Evolutionary conservation across 2,888 invertebrate genomes (phyloP).

Genomic region (Cerastis leucographa): DNA sequence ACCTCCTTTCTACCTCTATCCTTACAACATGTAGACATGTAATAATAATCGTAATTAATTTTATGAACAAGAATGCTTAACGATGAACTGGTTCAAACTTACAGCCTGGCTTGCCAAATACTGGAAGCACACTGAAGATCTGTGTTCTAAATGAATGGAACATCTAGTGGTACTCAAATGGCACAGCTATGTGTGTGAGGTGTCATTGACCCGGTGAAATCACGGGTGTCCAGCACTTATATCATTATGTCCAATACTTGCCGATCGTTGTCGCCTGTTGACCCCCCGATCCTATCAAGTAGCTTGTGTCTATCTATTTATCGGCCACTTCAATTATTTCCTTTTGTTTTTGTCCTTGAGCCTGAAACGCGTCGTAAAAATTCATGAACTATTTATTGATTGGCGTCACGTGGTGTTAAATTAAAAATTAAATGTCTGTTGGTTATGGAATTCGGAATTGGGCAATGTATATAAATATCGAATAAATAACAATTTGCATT

Average conservation of each 20-base stretch:
- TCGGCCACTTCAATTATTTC: constrained; percentile 82
- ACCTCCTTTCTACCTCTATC: too few relatives aligned
- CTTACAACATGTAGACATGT: constrained; percentile 18
- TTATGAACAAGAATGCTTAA: constrained; percentile 25
- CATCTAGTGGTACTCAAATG: constrained; percentile 61
- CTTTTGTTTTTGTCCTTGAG: constrained; percentile 78
- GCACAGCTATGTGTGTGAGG: constrained; percentile 68
- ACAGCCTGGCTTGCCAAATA: constrained; percentile 42
- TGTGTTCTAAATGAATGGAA: constrained; percentile 47
- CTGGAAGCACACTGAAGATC: constrained; percentile 42
- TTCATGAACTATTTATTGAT: constrained; percentile 71
- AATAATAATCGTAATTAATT: constrained; percentile 52
- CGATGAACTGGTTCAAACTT: constrained; percentile 42
- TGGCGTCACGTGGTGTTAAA: constrained; percentile 63
- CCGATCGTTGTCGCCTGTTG: constrained; percentile 83
- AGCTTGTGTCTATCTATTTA: constrained; percentile 83
- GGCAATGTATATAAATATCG: constrained; percentile 35
- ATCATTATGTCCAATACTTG: constrained; percentile 82
- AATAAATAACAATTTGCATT: constrained; percentile 47
- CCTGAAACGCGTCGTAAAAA: constrained; percentile 71
- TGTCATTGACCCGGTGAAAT: constrained; percentile 86
- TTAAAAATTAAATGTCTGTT: constrained; percentile 44
- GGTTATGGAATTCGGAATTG: constrained; percentile 40
- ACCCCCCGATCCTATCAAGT: constrained; percentile 83
- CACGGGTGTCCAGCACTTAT: constrained; percentile 85